A percentile compares a stretch with the other conserved stretches of the same genome.
Evolutionary conservation across 2,888 invertebrate genomes (phyloP).

Genomic region (Lamellibrachia columna): DNA sequence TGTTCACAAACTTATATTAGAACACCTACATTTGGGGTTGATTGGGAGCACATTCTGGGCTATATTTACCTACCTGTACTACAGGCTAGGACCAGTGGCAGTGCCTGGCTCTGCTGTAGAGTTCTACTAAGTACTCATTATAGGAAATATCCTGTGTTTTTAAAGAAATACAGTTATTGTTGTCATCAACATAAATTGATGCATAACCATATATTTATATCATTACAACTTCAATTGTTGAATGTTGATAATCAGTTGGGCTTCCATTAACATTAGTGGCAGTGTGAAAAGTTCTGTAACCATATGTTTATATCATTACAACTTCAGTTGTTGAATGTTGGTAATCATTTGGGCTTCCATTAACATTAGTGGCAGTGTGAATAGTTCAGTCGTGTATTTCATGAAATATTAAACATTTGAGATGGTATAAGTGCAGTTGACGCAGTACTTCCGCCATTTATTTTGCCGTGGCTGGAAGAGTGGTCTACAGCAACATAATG

Average conservation of each 20-base stretch:
- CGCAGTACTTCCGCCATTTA: background rate
- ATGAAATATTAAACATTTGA: background rate
- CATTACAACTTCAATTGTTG: too few species aligned
- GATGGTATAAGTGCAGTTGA: background rate
- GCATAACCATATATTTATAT: too few species aligned
- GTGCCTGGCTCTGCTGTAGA: background rate
- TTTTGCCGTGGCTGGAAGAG: background rate
- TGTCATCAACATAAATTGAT: too few species aligned
- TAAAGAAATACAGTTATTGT: too few species aligned
- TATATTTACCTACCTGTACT: background rate
- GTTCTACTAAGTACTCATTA: background rate
- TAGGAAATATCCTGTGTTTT: background rate
- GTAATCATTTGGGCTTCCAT: background rate
- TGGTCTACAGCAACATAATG: background rate
- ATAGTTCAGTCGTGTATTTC: background rate
- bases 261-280: too few species aligned
- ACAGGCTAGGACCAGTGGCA: background rate
- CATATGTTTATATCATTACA: too few species aligned
- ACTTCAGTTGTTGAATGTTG: background rate
- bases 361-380: background rate
- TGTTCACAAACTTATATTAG: background rate
- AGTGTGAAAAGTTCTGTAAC: too few species aligned
- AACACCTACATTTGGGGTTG: background rate
- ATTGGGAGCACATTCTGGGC: background rate
- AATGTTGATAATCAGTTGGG: too few species aligned